Conservation (phyloP, 2,797 vertebrate species). For the Otolemur crassicaudatus region DNA sequence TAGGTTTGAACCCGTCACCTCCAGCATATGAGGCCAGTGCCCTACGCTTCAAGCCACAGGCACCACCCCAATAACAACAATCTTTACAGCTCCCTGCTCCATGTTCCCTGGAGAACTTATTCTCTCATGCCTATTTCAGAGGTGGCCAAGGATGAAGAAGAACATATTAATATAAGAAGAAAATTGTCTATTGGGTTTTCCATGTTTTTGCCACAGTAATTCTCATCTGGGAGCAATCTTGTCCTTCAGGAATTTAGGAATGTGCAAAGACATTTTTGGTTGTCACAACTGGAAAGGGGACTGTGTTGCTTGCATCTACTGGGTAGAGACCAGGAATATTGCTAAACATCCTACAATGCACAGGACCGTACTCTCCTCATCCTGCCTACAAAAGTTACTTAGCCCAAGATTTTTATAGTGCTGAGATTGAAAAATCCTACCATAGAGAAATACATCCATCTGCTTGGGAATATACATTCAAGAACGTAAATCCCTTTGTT, state of each 20-base stretch:
- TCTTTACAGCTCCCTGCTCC: neutral
- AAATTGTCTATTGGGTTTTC: neutral
- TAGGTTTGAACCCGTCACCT: too few species aligned
- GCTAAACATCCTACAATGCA: neutral
- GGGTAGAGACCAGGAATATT: neutral
- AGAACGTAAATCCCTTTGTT: neutral
- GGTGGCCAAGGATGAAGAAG: neutral
- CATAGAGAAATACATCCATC: neutral
- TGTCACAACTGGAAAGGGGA: accelerated
- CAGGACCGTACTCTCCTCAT: neutral
- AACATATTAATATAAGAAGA: neutral
- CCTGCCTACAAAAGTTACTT: neutral
- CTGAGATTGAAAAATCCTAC: neutral
- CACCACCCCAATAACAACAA: too few species aligned
- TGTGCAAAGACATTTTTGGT: neutral
- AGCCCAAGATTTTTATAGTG: neutral
- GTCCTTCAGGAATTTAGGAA: too few species aligned
- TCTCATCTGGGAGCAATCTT: neutral
- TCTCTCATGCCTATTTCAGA: neutral
- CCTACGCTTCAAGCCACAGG: too few species aligned
- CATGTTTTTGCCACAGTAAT: neutral
- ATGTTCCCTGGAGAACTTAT: neutral
- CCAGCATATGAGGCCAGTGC: too few species aligned
- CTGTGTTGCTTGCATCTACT: neutral
- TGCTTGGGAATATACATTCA: neutral